These are phyloP conservation scores for Serinus canaria DNA, from an alignment of 2,113 vertebrate genomes.

Conservation along the genomic window DNA sequence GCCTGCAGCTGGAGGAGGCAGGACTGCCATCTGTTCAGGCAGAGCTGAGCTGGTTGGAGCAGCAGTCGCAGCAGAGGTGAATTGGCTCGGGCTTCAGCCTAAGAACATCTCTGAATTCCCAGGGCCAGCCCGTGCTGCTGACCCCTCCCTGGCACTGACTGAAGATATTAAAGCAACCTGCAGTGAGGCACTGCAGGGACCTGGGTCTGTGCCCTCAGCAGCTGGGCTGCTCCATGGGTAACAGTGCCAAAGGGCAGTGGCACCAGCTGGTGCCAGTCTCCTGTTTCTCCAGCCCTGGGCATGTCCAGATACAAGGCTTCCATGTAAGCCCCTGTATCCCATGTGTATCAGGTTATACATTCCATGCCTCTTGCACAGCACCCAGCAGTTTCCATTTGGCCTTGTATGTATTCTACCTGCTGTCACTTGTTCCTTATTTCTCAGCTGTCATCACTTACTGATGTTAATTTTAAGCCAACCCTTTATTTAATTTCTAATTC, in stretches of 20 bases:
- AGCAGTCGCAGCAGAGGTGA: background rate
- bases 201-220: rapidly evolving
- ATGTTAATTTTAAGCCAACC: background rate
- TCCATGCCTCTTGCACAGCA: background rate
- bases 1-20: background rate
- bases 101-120: background rate
- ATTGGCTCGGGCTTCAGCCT: background rate
- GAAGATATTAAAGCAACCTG: rapidly evolving
- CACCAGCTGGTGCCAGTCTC: background rate
- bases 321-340: background rate
- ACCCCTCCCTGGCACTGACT: background rate
- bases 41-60: background rate
- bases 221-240: background rate
- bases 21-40: background rate
- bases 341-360: background rate
- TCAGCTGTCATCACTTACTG: background rate
- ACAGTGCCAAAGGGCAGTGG: background rate
- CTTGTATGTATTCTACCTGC: background rate
- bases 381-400: background rate
- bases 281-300: background rate
- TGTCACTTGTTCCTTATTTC: background rate
- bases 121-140: rapidly evolving
- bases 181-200: background rate
- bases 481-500: background rate
- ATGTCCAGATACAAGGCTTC: background rate